Percentiles rank a stretch among this genome's conserved stretches.
These are phyloP conservation scores for Syngnathoides biaculeatus DNA, from an alignment of 2,113 vertebrate species.

Conservation along the genomic window DNA sequence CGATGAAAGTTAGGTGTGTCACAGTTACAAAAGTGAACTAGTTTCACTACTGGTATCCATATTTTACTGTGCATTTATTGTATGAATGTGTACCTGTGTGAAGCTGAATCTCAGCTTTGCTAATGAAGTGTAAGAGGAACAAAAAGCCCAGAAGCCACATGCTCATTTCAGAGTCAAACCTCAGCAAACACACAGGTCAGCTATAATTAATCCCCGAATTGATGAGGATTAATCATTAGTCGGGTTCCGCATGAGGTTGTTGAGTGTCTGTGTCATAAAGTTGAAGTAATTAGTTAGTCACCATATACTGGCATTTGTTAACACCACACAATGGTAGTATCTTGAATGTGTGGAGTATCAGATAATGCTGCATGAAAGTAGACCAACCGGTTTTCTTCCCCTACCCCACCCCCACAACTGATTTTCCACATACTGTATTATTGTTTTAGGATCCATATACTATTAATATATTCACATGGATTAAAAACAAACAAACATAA, in stretches of 20 bases:
- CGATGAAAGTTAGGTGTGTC: neutral
- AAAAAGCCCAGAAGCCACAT: conserved; percentile 39
- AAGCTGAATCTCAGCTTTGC: conserved; percentile 11
- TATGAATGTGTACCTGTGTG: conserved; percentile 36
- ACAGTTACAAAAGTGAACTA: conserved; percentile 9
- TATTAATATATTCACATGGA: too few species aligned
- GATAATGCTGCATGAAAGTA: conserved; percentile 7
- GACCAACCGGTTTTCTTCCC: conserved; percentile 24
- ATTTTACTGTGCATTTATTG: conserved; percentile 30
- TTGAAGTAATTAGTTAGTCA: neutral
- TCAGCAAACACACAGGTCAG: conserved; percentile 43
- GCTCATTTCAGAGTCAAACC: conserved; percentile 27
- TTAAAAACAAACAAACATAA: too few species aligned
- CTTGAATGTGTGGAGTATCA: conserved; percentile 3
- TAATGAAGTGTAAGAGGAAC: conserved; percentile 50
- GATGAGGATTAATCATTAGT: conserved; percentile 43
- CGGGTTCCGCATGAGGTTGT: neutral
- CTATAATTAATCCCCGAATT: conserved; percentile 55
- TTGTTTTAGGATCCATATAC: too few species aligned
- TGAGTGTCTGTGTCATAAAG: neutral
- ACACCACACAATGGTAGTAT: neutral
- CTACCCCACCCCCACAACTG: neutral
- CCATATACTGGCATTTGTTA: neutral
- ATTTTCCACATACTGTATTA: too few species aligned
- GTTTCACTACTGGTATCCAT: conserved; percentile 16